Conservation (phyloP, 2,113 vertebrate genomes). For the Ceyx melanurus region DNA sequence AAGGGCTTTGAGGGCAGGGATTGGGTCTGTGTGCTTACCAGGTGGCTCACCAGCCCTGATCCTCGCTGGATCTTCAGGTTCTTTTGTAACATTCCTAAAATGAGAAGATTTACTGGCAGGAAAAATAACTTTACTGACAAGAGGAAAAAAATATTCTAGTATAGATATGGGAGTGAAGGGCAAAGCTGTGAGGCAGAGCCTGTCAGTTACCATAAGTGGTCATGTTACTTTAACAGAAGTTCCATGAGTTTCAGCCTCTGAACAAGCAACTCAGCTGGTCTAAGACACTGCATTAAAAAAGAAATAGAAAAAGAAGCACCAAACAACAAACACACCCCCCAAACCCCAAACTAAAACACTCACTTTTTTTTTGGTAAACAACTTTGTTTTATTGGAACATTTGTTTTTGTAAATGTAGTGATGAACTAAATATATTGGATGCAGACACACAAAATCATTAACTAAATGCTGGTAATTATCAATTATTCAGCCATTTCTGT, state of each 20-base stretch:
- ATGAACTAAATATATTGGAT: not conserved
- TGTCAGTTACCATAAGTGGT: not conserved
- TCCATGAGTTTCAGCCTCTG: not conserved
- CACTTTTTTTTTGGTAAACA: not conserved
- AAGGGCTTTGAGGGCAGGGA: not conserved
- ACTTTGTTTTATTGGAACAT: not conserved
- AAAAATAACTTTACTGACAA: not conserved
- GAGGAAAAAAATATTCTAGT: not conserved
- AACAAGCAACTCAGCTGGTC: not conserved
- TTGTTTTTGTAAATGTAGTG: not conserved
- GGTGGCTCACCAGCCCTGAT: not conserved
- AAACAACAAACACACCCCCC: not conserved
- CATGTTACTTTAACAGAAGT: not conserved
- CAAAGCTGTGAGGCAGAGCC: not conserved
- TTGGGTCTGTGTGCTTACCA: not conserved
- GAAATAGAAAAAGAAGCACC: not conserved
- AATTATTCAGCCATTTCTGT: not conserved
- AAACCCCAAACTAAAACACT: not conserved
- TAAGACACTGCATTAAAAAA: not conserved
- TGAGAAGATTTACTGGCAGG: not conserved
- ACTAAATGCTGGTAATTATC: not conserved
- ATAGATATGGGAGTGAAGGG: not conserved
- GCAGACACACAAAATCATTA: too few relatives aligned
- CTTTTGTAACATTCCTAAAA: not conserved
- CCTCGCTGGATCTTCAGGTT: not conserved